phyloP scores from a whole-genome alignment of 2,797 vertebrate species.

The Aplochiton taeniatus region DNA sequence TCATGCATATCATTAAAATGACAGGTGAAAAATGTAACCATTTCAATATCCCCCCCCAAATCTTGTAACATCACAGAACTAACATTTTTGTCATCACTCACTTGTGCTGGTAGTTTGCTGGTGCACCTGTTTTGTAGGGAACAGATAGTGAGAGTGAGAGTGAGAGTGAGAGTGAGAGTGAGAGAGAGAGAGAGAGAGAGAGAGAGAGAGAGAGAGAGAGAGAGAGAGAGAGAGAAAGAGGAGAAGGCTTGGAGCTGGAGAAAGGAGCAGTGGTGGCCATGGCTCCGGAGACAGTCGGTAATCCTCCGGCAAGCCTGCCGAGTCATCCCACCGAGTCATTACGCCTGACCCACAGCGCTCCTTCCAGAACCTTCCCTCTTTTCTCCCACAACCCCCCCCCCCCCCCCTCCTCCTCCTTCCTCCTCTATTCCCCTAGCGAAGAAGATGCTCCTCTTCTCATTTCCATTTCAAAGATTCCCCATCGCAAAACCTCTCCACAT shows the following conservation, averaged over 20 bases:
- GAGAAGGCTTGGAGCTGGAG: too few relatives aligned
- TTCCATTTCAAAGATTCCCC: slow-evolving; percentile 73
- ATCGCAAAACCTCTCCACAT: slow-evolving; percentile 54
- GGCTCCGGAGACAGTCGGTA: slow-evolving; percentile 58
- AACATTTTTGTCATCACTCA: too few relatives aligned
- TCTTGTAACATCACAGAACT: too few relatives aligned
- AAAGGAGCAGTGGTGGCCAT: neutral
- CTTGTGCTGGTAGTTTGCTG: too few relatives aligned
- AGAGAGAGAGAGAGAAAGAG: neutral
- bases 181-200: neutral
- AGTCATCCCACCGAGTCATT: slow-evolving; percentile 65
- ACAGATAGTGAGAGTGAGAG: too few relatives aligned
- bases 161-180: neutral
- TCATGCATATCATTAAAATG: too few relatives aligned
- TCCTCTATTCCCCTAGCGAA: slow-evolving; percentile 20
- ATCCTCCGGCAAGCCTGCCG: slow-evolving; percentile 67
- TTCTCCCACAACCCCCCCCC: neutral
- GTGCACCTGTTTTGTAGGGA: too few relatives aligned
- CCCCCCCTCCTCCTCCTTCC: slow-evolving; percentile 4
- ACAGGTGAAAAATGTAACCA: too few relatives aligned
- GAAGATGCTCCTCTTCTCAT: slow-evolving; percentile 51
- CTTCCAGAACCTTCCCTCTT: slow-evolving; percentile 22
- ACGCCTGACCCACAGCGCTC: slow-evolving; percentile 46
- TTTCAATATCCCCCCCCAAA: too few relatives aligned
- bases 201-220: neutral